Evolutionary conservation across 2,113 vertebrate genomes (phyloP), one percentile per base, ranked within the genome.

Genomic region (Lontra canadensis): DNA sequence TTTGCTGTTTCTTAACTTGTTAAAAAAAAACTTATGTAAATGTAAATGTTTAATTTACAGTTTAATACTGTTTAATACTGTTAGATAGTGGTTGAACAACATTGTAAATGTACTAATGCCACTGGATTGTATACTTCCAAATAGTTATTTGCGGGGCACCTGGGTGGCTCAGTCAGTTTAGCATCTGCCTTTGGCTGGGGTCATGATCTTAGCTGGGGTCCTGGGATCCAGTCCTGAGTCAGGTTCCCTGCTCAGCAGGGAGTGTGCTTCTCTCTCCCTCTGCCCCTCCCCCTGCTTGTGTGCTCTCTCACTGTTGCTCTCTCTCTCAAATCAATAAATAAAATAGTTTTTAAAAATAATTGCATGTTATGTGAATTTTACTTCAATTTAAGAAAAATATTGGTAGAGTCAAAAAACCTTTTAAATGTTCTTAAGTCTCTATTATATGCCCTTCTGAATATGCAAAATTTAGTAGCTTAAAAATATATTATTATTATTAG

Each of bases 381-480:
- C 21, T 29, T 84, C 79, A 76, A 76, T 63, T 92, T 67, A 57
- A 73, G 26, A 76, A 85, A 84, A 49, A 52, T 57, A 97, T 93
- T 84, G 88, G 90, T 97, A 97, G 94, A 98, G 96, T 97, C 96
- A 97, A 98, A 98, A 96, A 44, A 98, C 87, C 87, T 84, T 34
- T 14, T 98, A 95, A 98, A 98, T 98, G 95, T 98, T 98, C 98
- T 98, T 98, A 97, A 95, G 29, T 91, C 95, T 98, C 98, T 98
- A 97, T 98, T 98, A 98, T 96, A 98, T 98, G 97, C 97, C 98
- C 96, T 98, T 98, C 98, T 96, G 96, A 98, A 98, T 97, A 98
- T 97, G 98, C 81, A 97, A 97, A 98, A 97, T 97, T 96, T 88
- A 97, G 67, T 93, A 98, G 92, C 94, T 98, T 76, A 88, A 93